These are phyloP conservation scores for Melanocharis versteri DNA, from an alignment of 2,113 vertebrate genomes.

Conservation along the genomic window DNA sequence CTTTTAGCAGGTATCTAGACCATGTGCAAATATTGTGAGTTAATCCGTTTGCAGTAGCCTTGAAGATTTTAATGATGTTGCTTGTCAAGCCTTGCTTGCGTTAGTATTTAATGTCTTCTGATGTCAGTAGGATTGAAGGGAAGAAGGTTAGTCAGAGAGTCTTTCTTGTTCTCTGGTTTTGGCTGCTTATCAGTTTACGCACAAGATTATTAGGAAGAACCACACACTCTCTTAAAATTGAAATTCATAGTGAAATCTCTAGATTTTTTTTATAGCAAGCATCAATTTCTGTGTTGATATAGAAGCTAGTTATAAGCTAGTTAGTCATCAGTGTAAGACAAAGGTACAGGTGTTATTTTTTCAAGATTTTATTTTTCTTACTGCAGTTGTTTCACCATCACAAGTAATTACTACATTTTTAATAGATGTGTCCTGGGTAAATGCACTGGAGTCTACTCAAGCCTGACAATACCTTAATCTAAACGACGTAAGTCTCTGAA, in stretches of 20 bases:
- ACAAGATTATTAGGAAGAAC: neutral
- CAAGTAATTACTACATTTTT: neutral
- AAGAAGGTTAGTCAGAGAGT: neutral
- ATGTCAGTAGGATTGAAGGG: neutral
- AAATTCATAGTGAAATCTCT: neutral
- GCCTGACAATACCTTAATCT: neutral
- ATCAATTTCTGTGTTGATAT: neutral
- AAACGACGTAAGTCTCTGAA: neutral
- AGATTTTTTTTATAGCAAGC: neutral
- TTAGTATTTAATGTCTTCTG: neutral
- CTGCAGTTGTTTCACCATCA: neutral
- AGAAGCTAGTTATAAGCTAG: neutral
- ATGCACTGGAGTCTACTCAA: neutral
- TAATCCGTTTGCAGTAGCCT: neutral
- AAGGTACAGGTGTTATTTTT: neutral
- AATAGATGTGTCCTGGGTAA: neutral
- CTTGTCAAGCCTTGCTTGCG: neutral
- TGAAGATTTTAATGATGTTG: neutral
- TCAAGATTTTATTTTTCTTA: neutral
- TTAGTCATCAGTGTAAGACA: neutral
- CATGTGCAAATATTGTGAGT: neutral
- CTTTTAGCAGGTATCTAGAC: neutral
- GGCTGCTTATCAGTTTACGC: neutral
- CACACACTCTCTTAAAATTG: fast-evolving
- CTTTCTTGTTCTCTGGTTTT: neutral